These are phyloP conservation scores for Drosophila bifasciata DNA, from an alignment of 1,140 invertebrate genomes.

Conservation along the genomic window DNA sequence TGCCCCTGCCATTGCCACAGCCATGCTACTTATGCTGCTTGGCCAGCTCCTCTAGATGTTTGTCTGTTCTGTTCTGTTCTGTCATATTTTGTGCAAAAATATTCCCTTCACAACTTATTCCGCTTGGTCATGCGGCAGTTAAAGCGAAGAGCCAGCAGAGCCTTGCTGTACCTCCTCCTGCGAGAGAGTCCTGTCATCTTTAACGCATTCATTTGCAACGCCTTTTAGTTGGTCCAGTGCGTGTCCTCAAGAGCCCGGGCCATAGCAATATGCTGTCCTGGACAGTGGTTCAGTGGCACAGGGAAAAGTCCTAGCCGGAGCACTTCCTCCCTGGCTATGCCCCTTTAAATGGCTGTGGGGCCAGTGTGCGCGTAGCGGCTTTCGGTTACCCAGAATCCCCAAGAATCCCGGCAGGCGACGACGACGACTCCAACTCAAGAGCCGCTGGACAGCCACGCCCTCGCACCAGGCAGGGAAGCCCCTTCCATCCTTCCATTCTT, in stretches of 20 bases:
- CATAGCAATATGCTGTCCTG: no score
- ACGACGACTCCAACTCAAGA: slow-evolving; percentile 17
- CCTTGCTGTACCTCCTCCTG: slow-evolving; percentile 18
- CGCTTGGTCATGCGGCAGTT: slow-evolving; percentile 51
- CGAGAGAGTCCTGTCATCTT: slow-evolving; percentile 68
- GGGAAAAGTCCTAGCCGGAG: no score
- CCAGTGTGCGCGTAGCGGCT: slow-evolving; percentile 4
- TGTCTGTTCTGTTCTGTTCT: slow-evolving; percentile 6
- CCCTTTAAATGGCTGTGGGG: no score
- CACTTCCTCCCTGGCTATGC: neutral
- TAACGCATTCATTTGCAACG: slow-evolving; percentile 71
- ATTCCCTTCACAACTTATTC: slow-evolving; percentile 36
- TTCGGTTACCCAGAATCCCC: slow-evolving; percentile 11
- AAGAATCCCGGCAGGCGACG: neutral
- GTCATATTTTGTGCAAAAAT: slow-evolving; percentile 43
- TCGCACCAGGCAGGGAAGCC: neutral
- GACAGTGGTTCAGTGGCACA: no score
- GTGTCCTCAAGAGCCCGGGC: slow-evolving; percentile 12
- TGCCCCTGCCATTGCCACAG: no score
- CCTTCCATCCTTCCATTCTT: neutral
- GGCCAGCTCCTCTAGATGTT: slow-evolving; percentile 28
- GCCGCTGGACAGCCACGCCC: slow-evolving; percentile 36
- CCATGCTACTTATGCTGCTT: slow-evolving; percentile 35
- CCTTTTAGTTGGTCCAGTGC: slow-evolving; percentile 43
- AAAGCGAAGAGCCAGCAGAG: slow-evolving; percentile 2